Percentiles rank a stretch among this genome's conserved stretches.
Evolutionary conservation across 2,797 vertebrate species (phyloP).

Genomic region (Falco rusticolus): DNA sequence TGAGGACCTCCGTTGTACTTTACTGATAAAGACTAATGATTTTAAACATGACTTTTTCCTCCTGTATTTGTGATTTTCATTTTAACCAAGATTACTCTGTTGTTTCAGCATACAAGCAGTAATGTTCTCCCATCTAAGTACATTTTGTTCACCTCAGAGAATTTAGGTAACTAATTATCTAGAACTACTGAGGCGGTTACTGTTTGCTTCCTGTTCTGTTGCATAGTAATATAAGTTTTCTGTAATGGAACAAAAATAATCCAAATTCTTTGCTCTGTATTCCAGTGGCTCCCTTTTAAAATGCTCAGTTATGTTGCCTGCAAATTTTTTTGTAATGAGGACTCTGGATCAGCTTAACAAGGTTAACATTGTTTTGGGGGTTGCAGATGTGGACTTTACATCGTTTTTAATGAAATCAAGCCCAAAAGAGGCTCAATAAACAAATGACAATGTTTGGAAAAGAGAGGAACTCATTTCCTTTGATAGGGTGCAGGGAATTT

Average conservation of each 20-base stretch:
- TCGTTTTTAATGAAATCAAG: slow-evolving; percentile 85
- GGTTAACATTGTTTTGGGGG: slow-evolving; percentile 79
- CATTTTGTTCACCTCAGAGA: slow-evolving; percentile 76
- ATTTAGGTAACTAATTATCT: slow-evolving; percentile 81
- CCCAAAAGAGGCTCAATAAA: slow-evolving; percentile 83
- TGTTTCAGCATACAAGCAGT: slow-evolving; percentile 72
- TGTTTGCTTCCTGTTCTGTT: slow-evolving; percentile 75
- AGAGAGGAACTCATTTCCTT: slow-evolving; percentile 84
- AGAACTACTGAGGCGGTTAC: slow-evolving; percentile 73
- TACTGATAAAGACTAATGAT: slow-evolving; percentile 81
- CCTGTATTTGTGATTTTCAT: slow-evolving; percentile 79
- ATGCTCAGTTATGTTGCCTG: slow-evolving; percentile 66
- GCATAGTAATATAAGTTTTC: slow-evolving; percentile 73
- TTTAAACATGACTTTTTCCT: slow-evolving; percentile 74
- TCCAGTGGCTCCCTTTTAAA: slow-evolving; percentile 71
- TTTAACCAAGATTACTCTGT: slow-evolving; percentile 72
- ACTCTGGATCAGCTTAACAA: slow-evolving; percentile 79
- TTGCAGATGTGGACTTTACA: slow-evolving; percentile 83
- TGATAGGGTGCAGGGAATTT: slow-evolving; percentile 82
- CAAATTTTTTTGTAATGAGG: slow-evolving; percentile 78
- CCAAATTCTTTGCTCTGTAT: slow-evolving; percentile 74
- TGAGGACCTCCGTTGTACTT: slow-evolving; percentile 75
- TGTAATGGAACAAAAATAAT: slow-evolving; percentile 78
- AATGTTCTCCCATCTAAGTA: slow-evolving; percentile 68
- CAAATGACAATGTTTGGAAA: slow-evolving; percentile 87